Percentiles rank a stretch among this genome's conserved stretches.
Evolutionary conservation across 1,140 invertebrate species (phyloP).

Genomic region (Diuraphis noxia): DNA sequence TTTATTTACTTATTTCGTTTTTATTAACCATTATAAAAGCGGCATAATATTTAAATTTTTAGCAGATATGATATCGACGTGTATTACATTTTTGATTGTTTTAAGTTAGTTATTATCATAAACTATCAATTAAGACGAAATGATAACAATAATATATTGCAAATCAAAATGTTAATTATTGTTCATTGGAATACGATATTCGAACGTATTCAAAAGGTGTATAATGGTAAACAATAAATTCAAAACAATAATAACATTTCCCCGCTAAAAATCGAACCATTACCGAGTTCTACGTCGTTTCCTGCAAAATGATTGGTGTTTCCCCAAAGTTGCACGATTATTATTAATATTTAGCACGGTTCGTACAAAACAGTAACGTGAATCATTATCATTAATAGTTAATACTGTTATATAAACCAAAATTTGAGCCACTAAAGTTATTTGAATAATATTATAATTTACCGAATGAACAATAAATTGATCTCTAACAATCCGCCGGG

Average conservation of each 20-base stretch:
- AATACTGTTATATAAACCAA: not conserved
- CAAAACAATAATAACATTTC: not conserved
- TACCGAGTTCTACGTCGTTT: not conserved
- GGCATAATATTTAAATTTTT: not conserved
- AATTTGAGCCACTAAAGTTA: not conserved
- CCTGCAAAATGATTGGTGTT: not conserved
- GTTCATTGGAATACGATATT: not conserved
- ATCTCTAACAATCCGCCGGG: not conserved
- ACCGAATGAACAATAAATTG: not conserved
- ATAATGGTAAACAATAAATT: not conserved
- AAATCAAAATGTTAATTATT: not conserved
- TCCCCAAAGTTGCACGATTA: not conserved
- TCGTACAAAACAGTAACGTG: not conserved
- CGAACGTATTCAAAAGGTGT: not conserved
- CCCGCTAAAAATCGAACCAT: not conserved
- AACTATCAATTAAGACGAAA: no score
- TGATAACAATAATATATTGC: not conserved
- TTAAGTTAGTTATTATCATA: not conserved
- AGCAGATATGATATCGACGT: not conserved
- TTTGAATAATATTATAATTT: slow-evolving; percentile 4
- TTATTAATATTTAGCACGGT: not conserved
- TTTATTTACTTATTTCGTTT: not conserved
- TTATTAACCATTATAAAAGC: not conserved
- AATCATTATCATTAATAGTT: not conserved
- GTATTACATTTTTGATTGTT: not conserved